These are phyloP conservation scores for Luperina nickerlii DNA, from an alignment of 2,888 invertebrate species.

Conservation along the genomic window DNA sequence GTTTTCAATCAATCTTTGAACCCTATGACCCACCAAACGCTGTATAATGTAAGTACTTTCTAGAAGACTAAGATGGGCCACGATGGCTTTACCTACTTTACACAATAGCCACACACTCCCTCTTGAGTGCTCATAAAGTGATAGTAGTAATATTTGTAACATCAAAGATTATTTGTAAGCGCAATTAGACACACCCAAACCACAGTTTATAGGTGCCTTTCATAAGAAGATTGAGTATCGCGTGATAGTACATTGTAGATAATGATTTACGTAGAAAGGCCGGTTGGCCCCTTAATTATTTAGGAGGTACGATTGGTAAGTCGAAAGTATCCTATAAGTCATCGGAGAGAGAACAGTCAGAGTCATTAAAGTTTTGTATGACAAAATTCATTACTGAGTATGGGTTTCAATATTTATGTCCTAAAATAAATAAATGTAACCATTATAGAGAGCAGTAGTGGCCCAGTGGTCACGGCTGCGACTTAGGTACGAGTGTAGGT, in stretches of 20 bases:
- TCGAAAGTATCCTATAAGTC: not conserved
- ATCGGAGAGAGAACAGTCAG: not conserved
- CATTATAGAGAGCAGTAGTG: not conserved
- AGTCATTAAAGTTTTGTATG: not conserved
- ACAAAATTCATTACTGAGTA: too few relatives aligned
- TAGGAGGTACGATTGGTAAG: not conserved
- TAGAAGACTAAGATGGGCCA: not conserved
- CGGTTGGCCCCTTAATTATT: not conserved
- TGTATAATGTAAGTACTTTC: not conserved
- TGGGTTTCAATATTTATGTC: not conserved
- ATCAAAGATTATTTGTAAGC: constrained; percentile 38
- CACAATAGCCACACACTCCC: not conserved
- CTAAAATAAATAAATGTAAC: not conserved
- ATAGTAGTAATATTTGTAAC: constrained; percentile 33
- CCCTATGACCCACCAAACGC: not conserved
- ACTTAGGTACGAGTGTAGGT: not conserved
- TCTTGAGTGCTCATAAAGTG: constrained; percentile 28
- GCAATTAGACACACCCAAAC: constrained; percentile 50
- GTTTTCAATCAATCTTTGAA: not conserved
- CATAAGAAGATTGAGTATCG: constrained; percentile 42
- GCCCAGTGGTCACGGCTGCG: not conserved
- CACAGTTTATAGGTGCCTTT: constrained; percentile 13
- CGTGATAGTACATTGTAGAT: constrained; percentile 37
- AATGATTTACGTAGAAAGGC: constrained; percentile 8
- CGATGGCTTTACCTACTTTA: not conserved